These are phyloP conservation scores for Sebastes fasciatus DNA, from an alignment of 2,113 vertebrate species.

Conservation along the genomic window DNA sequence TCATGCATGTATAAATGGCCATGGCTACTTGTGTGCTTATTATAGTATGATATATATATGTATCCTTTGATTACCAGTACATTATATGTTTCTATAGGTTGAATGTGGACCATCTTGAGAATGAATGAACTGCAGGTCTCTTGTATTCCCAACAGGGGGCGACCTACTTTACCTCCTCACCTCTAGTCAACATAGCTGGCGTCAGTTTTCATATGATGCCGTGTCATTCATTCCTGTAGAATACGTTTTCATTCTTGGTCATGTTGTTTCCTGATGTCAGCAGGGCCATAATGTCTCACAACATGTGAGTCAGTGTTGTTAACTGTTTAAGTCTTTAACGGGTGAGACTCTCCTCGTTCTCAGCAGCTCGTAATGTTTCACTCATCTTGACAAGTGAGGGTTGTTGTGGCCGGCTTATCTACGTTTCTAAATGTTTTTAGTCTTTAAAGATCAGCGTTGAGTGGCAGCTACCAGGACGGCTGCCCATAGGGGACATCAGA, in stretches of 20 bases:
- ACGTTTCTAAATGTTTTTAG: constrained; percentile 41
- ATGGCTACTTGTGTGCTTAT: not conserved
- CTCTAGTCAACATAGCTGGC: constrained; percentile 2
- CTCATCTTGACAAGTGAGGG: constrained; percentile 63
- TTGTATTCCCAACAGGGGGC: constrained; percentile 70
- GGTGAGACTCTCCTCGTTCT: constrained; percentile 5
- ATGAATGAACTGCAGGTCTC: not conserved
- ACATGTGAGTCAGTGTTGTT: not conserved
- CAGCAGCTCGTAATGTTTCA: constrained; percentile 43
- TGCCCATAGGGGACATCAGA: constrained; percentile 70
- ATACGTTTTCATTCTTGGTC: not conserved
- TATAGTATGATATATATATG: not conserved
- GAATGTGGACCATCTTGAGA: not conserved
- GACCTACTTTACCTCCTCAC: constrained; percentile 35
- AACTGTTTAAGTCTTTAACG: constrained; percentile 25
- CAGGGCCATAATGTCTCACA: not conserved
- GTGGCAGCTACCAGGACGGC: constrained; percentile 63
- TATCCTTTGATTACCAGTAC: not conserved
- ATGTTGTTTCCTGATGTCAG: not conserved
- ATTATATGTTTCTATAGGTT: not conserved
- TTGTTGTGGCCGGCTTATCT: constrained; percentile 58
- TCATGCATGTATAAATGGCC: not conserved
- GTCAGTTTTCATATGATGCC: not conserved
- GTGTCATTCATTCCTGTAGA: constrained; percentile 13
- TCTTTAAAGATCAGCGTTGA: constrained; percentile 62